Base-by-base conservation (phyloP, 2,888 invertebrate species). In the Diarsia mendica region DNA sequence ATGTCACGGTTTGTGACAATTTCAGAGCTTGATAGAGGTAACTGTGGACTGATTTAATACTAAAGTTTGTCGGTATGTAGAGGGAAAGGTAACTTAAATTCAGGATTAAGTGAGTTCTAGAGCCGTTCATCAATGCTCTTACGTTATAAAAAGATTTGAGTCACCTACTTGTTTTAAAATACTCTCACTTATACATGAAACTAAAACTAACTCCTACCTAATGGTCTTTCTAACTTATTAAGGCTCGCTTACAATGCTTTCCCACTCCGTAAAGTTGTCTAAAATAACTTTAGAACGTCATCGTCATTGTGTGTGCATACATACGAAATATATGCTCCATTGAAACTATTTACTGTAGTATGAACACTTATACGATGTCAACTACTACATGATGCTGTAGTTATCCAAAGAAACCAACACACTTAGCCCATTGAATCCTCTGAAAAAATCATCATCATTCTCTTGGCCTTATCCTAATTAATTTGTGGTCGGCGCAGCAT, bases 1-100 rank as follows among this genome's bases (percentile, higher is more conserved):
- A 4, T 28, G 75, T 72, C 71, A 77, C 61, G 72, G 65, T 48
- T 33, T 58, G 66, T 80, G 67, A 18, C 48, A 64, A 20, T 13
- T 18, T 23, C 28, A 49, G 49, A 46, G 39, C 44, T 39, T 55
- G 18, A n/a, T 48, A 39, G 3, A 51, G 23, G 18, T 48, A n/a
- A 33, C 5, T 23, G 15, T 55, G 15, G 49, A n/a, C n/a, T 65
- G 18, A 51, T 61, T 60, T 51, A 33, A 8, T 55, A 44, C 9
- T 9, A 33, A 77, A 49, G 49, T 55, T 63, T 18, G 18, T 33
- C 18, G 58, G 18, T 18, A 60, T 33, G 28, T 60, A 18, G 18
- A 6, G 15, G 6, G 18, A 23, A 15, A 58, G 8, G 20, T 39
- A 13, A 44, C 0, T 58, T 49, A 8, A 55, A 28, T 63, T 20